Evolutionary conservation across 2,888 invertebrate genomes (phyloP), one percentile per base, ranked within the genome.

Genomic region (Caenorhabditis japonica): DNA sequence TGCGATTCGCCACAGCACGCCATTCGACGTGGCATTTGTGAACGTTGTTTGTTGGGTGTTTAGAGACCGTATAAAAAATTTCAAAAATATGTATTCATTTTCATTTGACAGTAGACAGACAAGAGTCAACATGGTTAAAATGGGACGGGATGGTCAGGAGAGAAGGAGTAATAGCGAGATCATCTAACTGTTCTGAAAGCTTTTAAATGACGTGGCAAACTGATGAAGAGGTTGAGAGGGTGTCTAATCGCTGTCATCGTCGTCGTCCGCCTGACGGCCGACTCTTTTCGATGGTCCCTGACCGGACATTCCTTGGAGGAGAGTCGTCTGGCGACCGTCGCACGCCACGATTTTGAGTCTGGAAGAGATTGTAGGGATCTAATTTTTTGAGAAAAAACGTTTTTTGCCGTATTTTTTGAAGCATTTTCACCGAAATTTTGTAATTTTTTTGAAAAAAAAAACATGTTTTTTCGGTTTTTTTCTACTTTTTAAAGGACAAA

Each of bases 271-370:
- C 1, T 17, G 30, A 19, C 64, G 56, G 19, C 43, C 55, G 3
- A 38, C 66, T 61, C 59, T 25, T 36, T 71, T 71, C 46, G 71
- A 58, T 23, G 70, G 51, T 30, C 64, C 64, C n/a, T 64, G 64
- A 5, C 30, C 38, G 8, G 41, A 19, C 21, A 43, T n/a, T 13
- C 27, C 23, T 15, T 64, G 64, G 4, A 64, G 38, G 17, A 64
- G 64, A 43, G 5, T 56, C 3, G 55, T 76, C 69, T 68, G 71
- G 36, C 64, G 79, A 52, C 95, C 96, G 91, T 97, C 96, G 90
- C 96, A 97, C 3, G 96, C 96, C 53, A 97, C 96, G 89, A 97
- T 95, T 91, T 97, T 97, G 13, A 97, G 94, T 90, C 94, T 76
- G 55, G 13, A 46, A 41, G 47, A 39, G 3, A 21, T n/a, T n/a